phyloP scores from a whole-genome alignment of 1,140 invertebrate genomes.

The Geopemphigus sp. region DNA sequence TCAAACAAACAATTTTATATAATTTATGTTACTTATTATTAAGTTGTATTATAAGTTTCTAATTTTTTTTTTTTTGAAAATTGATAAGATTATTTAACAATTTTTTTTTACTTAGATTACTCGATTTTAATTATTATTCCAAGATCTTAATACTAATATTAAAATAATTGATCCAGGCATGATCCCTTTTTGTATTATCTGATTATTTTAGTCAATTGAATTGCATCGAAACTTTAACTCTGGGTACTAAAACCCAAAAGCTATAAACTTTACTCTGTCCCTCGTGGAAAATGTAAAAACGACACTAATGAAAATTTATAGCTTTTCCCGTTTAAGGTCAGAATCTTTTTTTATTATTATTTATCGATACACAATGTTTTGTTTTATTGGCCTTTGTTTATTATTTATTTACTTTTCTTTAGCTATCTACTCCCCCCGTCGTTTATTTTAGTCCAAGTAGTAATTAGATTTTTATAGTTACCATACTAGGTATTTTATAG shows the following conservation, averaged over 20 bases:
- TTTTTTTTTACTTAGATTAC: not conserved
- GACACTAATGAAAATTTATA: slow-evolving; percentile 44
- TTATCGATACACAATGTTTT: slow-evolving; percentile 44
- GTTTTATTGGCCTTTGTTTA: slow-evolving; percentile 42
- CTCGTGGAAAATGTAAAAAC: slow-evolving; percentile 41
- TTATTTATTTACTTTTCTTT: slow-evolving; percentile 37
- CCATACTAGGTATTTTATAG: not conserved
- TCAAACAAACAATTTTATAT: too few relatives aligned
- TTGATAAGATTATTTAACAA: too few relatives aligned
- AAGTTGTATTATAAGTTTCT: too few relatives aligned
- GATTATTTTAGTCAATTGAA: slow-evolving; percentile 48
- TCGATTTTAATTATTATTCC: not conserved
- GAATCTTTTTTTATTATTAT: slow-evolving; percentile 48
- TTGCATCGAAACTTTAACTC: slow-evolving; percentile 19
- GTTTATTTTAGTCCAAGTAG: slow-evolving; percentile 13
- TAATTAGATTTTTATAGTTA: slow-evolving; percentile 9
- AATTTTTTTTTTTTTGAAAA: too few relatives aligned
- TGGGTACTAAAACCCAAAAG: slow-evolving; percentile 28
- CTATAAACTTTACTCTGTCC: slow-evolving; percentile 42
- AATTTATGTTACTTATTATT: too few relatives aligned
- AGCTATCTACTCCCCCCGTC: not conserved
- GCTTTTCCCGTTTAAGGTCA: slow-evolving; percentile 33
- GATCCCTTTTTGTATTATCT: slow-evolving; percentile 26
- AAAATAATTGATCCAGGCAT: slow-evolving; percentile 29
- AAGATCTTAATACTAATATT: not conserved